Evolutionary conservation across 2,888 invertebrate genomes (phyloP).

Genomic region (Mesoligia furuncula): DNA sequence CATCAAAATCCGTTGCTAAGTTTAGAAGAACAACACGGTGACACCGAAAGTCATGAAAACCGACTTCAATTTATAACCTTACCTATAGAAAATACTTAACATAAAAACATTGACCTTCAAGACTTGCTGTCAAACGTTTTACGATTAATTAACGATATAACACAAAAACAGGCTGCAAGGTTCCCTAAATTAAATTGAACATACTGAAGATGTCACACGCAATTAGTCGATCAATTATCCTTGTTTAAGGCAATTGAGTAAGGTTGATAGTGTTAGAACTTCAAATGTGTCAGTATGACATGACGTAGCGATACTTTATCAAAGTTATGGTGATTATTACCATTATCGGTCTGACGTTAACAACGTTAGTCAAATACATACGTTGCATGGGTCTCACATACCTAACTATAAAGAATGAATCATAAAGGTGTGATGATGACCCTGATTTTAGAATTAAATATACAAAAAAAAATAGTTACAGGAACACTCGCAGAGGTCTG

Average conservation of each 20-base stretch:
- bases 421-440: not conserved
- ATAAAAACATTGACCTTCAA: constrained; percentile 32
- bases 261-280: constrained; percentile 42
- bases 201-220: constrained; percentile 45
- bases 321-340: constrained; percentile 9
- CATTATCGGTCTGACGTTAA: constrained; percentile 18
- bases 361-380: constrained; percentile 21
- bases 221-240: constrained; percentile 55
- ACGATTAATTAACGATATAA: constrained; percentile 36
- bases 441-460: not conserved
- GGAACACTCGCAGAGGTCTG: no score
- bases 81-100: not conserved
- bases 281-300: constrained; percentile 38
- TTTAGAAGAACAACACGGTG: not conserved
- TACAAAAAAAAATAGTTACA: no score
- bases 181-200: constrained; percentile 42
- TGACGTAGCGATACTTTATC: constrained; percentile 25
- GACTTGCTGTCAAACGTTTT: constrained; percentile 20
- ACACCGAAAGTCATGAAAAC: not conserved
- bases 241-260: constrained; percentile 50
- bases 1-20: not conserved
- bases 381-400: not conserved
- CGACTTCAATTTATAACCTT: not conserved
- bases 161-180: constrained; percentile 19
- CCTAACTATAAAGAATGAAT: not conserved